phyloP scores from a whole-genome alignment of 2,888 invertebrate species.

The Choristoneura rosaceana region DNA sequence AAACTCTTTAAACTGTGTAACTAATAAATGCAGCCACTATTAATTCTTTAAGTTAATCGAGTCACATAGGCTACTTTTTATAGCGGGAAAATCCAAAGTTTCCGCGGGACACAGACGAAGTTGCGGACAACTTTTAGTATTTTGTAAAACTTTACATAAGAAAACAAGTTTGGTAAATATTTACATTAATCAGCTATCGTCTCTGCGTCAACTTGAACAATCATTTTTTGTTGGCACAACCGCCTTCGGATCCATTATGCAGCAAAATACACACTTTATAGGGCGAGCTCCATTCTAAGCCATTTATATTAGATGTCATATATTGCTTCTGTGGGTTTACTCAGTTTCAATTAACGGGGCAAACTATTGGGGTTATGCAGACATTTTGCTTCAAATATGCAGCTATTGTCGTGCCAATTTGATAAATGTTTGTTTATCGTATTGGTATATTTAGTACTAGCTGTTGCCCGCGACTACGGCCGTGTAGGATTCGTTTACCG shows the following conservation, averaged over 20 bases:
- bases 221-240: conserved; percentile 23
- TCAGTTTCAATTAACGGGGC: conserved; percentile 61
- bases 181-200: conserved; percentile 25
- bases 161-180: too few relatives aligned
- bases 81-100: too few relatives aligned
- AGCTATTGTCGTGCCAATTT: background rate
- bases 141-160: background rate
- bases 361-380: conserved; percentile 54
- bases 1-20: too few relatives aligned
- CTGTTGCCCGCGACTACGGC: too few relatives aligned
- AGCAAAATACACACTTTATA: conserved; percentile 59
- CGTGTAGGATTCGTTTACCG: too few relatives aligned
- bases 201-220: conserved; percentile 27
- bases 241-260: conserved; percentile 50
- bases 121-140: too few relatives aligned
- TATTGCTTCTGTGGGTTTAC: conserved; percentile 68
- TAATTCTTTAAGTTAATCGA: too few relatives aligned
- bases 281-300: conserved; percentile 48
- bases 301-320: conserved; percentile 67
- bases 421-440: conserved; percentile 1
- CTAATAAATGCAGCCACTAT: too few relatives aligned
- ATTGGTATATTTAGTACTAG: background rate
- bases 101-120: too few relatives aligned
- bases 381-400: conserved; percentile 41
- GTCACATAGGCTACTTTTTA: too few relatives aligned